phyloP scores from a whole-genome alignment of 1,140 invertebrate species.

The Lasaia peninsularis region DNA sequence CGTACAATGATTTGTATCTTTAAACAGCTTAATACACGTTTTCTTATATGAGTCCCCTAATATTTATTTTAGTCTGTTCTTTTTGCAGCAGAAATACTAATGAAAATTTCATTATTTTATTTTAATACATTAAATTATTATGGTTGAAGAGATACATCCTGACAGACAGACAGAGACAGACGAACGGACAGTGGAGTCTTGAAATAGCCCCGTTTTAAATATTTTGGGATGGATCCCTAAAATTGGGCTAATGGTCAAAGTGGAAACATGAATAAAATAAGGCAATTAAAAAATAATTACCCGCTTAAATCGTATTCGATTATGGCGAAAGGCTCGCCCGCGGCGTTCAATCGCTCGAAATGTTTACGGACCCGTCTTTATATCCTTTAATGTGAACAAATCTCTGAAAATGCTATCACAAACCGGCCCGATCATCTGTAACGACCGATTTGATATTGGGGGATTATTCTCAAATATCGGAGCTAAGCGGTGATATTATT shows the following conservation, averaged over 20 bases:
- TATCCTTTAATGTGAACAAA: slow-evolving; percentile 8
- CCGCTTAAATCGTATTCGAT: neutral
- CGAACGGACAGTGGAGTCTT: too few species aligned
- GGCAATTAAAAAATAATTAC: slow-evolving; percentile 3
- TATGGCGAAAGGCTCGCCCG: neutral
- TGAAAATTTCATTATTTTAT: too few species aligned
- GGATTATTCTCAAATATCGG: neutral
- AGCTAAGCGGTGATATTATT: neutral
- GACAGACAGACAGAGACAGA: too few species aligned
- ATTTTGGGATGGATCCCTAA: too few species aligned
- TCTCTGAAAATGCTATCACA: slow-evolving; percentile 2
- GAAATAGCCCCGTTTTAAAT: too few species aligned
- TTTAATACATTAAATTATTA: too few species aligned
- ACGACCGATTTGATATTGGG: neutral
- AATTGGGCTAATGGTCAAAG: neutral
- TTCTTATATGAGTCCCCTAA: too few species aligned
- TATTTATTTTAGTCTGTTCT: too few species aligned
- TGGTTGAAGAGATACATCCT: too few species aligned
- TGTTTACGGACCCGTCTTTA: neutral
- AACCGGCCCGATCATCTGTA: neutral
- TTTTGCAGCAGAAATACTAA: too few species aligned
- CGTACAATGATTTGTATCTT: too few species aligned
- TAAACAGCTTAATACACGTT: too few species aligned
- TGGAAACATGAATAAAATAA: slow-evolving; percentile 4
- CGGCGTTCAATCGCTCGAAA: slow-evolving; percentile 3